Evolutionary conservation across 2,888 invertebrate species (phyloP).

Genomic region (Trichopoda pennipes): DNA sequence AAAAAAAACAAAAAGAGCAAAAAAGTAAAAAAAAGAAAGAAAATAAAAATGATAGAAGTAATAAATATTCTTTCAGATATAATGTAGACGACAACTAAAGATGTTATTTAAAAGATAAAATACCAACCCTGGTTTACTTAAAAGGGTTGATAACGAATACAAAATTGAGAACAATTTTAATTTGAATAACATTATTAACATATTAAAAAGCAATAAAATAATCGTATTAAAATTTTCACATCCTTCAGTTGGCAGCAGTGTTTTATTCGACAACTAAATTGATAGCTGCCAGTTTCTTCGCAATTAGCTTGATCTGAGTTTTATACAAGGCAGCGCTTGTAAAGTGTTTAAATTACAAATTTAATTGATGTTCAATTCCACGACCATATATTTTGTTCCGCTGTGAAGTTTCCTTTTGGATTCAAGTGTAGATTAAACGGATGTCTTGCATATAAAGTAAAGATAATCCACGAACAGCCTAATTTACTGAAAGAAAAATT

Average conservation of each 20-base stretch:
- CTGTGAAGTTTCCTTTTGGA: no score
- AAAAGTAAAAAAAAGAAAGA: neutral
- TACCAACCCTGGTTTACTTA: neutral
- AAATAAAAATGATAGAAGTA: constrained; percentile 40
- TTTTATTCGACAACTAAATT: neutral
- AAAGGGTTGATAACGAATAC: neutral
- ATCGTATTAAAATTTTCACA: neutral
- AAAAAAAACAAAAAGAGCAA: neutral
- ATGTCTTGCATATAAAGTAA: no score
- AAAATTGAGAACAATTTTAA: constrained; percentile 39
- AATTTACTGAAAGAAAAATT: no score
- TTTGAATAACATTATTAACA: constrained; percentile 46
- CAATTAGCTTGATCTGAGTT: no score
- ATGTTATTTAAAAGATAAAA: neutral
- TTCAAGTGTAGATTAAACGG: no score
- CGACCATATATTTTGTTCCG: no score
- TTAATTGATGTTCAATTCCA: no score
- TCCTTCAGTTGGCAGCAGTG: no score
- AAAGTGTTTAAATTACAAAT: no score
- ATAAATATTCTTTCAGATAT: constrained; percentile 49
- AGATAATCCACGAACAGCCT: no score
- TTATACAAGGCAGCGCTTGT: no score
- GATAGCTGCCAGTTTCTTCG: neutral
- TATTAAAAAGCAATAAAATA: constrained; percentile 51
- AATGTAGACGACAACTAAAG: constrained; percentile 14